Base-by-base conservation (phyloP, 2,113 vertebrate species). In the Sander vitreus region DNA sequence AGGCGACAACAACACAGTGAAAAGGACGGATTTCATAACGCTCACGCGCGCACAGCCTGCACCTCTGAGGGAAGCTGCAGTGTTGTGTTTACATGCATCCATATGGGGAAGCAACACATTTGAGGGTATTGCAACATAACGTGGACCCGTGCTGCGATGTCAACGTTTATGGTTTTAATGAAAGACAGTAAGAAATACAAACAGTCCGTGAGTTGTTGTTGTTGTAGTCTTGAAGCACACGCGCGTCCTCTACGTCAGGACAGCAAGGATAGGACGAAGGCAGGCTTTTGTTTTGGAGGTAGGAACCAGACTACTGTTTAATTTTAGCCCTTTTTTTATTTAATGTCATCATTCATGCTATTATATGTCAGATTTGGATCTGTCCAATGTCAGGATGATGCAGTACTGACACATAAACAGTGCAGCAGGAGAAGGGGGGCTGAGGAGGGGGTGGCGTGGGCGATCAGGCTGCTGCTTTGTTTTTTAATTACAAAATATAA, bases 1-100 rank as follows among this genome's bases (percentile, higher is more conserved):
- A 73, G 73, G 80, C 74, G 80, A 83, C 88, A 81, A 85, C 91
- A 88, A 89, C 85, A 90, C 78, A 62, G 66, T 6, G 62, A 73
- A 63, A 66, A 57, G 62, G 75, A 63, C 79, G 65, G 74, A 79
- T 91, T 90, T 90, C 80, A 83, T 82, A 85, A 90, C 70, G 55
- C 73, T 73, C 85, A 59, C 85, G 76, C 84, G 80, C 81, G 16
- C 72, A 18, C 78, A 62, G 82, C 80, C 66, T 60, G 82, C 78
- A 69, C 47, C 58, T 76, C 45, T 0, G 64, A 50, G n/a, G 57
- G 69, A 45, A 75, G 72, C 85, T 86, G 90, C 87, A 75, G 73
- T 14, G 72, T 60, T 86, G 77, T 81, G 84, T 90, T 89, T 80
- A 84, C 85, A 11, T 33, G 3, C 80, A 12, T 45, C 63, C 67